Evolutionary conservation across 2,888 invertebrate genomes (phyloP).

Genomic region (Melanotus villosus): DNA sequence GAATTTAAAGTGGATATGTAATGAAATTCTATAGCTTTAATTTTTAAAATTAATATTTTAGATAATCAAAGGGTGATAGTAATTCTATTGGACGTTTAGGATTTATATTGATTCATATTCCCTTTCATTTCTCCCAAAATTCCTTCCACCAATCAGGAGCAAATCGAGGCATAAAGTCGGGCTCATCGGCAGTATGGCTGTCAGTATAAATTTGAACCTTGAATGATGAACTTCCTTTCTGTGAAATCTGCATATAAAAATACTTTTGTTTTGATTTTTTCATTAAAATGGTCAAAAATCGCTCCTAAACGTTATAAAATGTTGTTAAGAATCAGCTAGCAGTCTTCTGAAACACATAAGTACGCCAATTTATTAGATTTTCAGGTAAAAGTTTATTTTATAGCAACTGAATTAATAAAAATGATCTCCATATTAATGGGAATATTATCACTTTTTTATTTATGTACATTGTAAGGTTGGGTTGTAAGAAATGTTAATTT

Average conservation of each 20-base stretch:
- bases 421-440: conserved; percentile 43
- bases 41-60: too few relatives aligned
- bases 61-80: too few relatives aligned
- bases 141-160: conserved; percentile 75
- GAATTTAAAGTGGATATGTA: too few relatives aligned
- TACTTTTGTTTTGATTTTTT: conserved; percentile 59
- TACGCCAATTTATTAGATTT: conserved; percentile 7
- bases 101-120: conserved; percentile 7
- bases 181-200: conserved; percentile 93
- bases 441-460: not conserved
- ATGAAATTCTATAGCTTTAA: too few relatives aligned
- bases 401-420: conserved; percentile 16
- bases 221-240: conserved; percentile 89
- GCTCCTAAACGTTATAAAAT: conserved; percentile 63
- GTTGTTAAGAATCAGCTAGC: conserved; percentile 58
- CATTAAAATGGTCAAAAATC: conserved; percentile 58
- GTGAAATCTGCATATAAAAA: conserved; percentile 69
- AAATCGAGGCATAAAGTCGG: conserved; percentile 85
- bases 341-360: conserved; percentile 53
- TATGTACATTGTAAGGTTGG: not conserved
- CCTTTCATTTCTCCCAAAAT: conserved; percentile 38
- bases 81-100: too few relatives aligned
- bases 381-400: conserved; percentile 1
- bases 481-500: not conserved
- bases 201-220: conserved; percentile 97